Evolutionary conservation across 2,113 vertebrate genomes (phyloP).

Genomic region (Malurus elegans): DNA sequence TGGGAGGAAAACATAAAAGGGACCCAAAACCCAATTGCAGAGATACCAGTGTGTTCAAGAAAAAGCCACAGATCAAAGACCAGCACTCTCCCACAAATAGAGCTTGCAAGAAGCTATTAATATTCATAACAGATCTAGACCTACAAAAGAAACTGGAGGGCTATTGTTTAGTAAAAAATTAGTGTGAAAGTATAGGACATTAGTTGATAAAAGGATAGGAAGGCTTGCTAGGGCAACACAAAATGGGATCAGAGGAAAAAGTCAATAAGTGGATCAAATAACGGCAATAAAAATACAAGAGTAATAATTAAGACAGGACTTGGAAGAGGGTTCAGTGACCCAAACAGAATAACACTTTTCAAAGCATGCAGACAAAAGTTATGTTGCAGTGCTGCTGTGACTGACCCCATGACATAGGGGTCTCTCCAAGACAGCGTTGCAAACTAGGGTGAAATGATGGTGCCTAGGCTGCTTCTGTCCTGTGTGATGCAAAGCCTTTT

Average conservation of each 20-base stretch:
- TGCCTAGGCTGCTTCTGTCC: neutral
- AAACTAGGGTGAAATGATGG: neutral
- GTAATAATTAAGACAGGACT: constrained; percentile 8
- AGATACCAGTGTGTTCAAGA: constrained; percentile 45
- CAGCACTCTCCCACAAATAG: constrained; percentile 60
- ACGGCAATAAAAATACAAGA: constrained; percentile 21
- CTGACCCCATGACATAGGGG: neutral
- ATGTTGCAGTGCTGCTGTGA: neutral
- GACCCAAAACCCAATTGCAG: constrained; percentile 34
- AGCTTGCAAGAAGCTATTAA: constrained; percentile 74
- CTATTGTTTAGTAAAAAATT: constrained; percentile 71
- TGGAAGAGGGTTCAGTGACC: neutral
- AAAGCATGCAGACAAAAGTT: neutral
- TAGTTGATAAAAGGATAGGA: constrained; percentile 72
- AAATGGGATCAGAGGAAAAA: constrained; percentile 46
- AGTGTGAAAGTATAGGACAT: constrained; percentile 58
- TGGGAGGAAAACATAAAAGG: constrained; percentile 65
- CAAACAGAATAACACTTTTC: neutral
- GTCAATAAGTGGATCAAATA: constrained; percentile 53
- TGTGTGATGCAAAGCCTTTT: neutral
- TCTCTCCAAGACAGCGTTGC: neutral
- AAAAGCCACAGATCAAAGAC: constrained; percentile 75
- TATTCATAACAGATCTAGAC: constrained; percentile 73
- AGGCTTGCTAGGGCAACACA: neutral
- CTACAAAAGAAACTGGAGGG: constrained; percentile 72